Conservation (phyloP, 2,797 vertebrate genomes). For the Mycteria americana region DNA sequence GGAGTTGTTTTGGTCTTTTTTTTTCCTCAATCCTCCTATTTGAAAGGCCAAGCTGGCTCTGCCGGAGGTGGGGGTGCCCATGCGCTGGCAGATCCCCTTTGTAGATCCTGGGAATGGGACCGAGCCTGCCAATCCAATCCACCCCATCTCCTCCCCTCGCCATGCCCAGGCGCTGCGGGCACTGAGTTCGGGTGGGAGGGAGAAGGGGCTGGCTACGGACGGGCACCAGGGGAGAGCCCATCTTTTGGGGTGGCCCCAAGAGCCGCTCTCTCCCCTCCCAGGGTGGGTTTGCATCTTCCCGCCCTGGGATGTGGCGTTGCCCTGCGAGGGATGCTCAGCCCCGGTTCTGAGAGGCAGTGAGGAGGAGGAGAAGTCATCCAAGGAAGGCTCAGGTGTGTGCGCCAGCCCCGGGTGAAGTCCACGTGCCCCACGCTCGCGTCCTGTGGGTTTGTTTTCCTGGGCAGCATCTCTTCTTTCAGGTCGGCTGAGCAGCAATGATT, state of each 20-base stretch:
- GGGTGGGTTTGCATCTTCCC: background rate
- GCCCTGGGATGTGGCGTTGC: accelerated
- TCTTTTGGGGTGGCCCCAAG: background rate
- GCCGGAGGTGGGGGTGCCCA: background rate
- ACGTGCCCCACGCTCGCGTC: background rate
- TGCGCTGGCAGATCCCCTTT: background rate
- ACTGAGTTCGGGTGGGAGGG: background rate
- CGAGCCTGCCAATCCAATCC: background rate
- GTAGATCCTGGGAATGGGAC: background rate
- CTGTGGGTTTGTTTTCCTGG: background rate
- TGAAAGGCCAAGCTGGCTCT: background rate
- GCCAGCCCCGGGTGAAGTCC: background rate
- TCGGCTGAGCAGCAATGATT: background rate
- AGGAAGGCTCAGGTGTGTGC: background rate
- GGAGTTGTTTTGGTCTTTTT: background rate
- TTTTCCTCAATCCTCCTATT: background rate
- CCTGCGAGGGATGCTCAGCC: background rate
- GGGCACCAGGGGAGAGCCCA: too few species aligned
- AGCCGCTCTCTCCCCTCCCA: accelerated
- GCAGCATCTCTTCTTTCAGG: conserved; percentile 18
- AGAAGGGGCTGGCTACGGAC: background rate
- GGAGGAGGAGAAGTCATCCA: background rate
- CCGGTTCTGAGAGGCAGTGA: background rate
- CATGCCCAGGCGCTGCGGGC: background rate
- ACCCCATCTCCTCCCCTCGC: background rate